Evolutionary conservation across 2,797 vertebrate genomes (phyloP).

Genomic region (Harpagifer antarcticus): DNA sequence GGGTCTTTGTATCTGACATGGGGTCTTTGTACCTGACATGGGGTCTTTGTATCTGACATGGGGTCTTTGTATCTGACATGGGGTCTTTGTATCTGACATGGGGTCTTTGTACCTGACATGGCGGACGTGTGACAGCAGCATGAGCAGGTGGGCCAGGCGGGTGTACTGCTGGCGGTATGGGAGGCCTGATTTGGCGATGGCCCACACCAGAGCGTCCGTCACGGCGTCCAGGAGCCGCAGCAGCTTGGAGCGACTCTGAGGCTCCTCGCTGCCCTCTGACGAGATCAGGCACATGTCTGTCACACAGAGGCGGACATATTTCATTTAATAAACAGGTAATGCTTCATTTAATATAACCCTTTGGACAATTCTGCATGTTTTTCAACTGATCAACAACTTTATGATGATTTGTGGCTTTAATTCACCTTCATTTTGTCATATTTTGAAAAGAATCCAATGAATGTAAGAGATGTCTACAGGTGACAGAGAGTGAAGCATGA

Average conservation of each 20-base stretch:
- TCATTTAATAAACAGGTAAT: not conserved
- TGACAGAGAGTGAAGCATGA: not conserved
- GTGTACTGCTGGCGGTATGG: conserved; percentile 92
- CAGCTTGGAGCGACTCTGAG: conserved; percentile 90
- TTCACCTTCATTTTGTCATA: not conserved
- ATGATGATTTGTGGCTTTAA: not conserved
- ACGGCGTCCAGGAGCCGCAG: conserved; percentile 90
- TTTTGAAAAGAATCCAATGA: not conserved
- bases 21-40: conserved; percentile 84
- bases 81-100: not conserved
- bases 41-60: conserved; percentile 84
- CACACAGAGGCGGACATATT: conserved; percentile 3
- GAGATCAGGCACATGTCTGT: conserved; percentile 91
- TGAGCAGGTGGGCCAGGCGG: conserved; percentile 94
- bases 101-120: conserved; percentile 84
- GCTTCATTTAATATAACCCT: too few species aligned
- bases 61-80: conserved; percentile 84
- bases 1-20: too few species aligned
- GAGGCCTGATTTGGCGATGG: conserved; percentile 92
- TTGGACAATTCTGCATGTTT: not conserved
- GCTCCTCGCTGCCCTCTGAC: conserved; percentile 83
- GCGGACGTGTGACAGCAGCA: conserved; percentile 96
- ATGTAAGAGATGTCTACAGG: not conserved
- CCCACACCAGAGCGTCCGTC: conserved; percentile 95
- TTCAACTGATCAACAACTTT: not conserved